Evolutionary conservation across 1,140 invertebrate genomes (phyloP).

Genomic region (Diorhabda elongata): DNA sequence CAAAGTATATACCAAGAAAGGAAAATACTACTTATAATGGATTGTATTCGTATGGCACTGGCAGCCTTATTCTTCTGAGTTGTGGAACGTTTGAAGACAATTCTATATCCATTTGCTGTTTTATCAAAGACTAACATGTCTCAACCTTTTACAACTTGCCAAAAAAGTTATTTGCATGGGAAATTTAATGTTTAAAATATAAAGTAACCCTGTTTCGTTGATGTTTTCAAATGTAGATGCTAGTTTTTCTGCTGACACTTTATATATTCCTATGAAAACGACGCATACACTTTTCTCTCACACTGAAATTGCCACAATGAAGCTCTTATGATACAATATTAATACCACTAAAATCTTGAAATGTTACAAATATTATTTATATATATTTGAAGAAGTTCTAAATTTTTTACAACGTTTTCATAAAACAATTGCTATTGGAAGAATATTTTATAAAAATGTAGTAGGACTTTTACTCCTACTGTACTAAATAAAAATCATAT

Average conservation of each 20-base stretch:
- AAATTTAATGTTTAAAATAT: constrained; percentile 38
- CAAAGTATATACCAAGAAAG: not conserved
- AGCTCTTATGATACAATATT: no score
- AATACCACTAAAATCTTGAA: no score
- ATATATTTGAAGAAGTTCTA: no score
- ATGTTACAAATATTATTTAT: no score
- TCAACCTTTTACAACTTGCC: constrained; percentile 31
- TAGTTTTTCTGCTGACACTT: constrained; percentile 38
- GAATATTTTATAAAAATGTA: no score
- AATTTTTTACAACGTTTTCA: no score
- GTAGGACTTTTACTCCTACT: no score
- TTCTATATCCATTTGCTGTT: constrained; percentile 14
- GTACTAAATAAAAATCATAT: no score
- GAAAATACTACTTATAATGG: constrained; percentile 9
- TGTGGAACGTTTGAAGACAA: constrained; percentile 18
- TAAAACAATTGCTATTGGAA: no score
- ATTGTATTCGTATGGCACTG: constrained; percentile 17
- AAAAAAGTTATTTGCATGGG: constrained; percentile 34
- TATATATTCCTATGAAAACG: constrained; percentile 13
- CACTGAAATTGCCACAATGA: no score
- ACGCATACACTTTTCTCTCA: no score
- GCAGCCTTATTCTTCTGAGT: constrained; percentile 19
- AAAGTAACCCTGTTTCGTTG: constrained; percentile 34
- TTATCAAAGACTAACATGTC: constrained; percentile 20
- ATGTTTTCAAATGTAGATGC: constrained; percentile 39